Percentiles rank a stretch among this genome's conserved stretches.
Evolutionary conservation across 2,797 vertebrate genomes (phyloP).

Genomic region (Arrhamphus sclerolepis): DNA sequence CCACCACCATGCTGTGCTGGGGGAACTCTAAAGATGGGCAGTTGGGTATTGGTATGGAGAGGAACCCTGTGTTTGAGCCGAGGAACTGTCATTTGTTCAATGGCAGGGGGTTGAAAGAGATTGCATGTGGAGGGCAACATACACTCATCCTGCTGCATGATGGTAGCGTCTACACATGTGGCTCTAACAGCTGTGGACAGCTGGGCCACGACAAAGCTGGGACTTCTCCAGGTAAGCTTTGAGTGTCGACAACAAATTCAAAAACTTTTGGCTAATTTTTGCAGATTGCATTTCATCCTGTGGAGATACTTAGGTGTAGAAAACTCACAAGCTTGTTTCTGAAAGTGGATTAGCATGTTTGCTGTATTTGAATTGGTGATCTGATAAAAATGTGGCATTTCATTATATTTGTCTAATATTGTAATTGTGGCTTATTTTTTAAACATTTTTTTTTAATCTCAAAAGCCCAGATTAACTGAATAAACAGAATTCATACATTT

Average conservation of each 20-base stretch:
- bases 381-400: too few relatives aligned
- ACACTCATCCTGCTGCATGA: slow-evolving; percentile 91
- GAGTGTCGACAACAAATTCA: neutral
- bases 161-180: slow-evolving; percentile 92
- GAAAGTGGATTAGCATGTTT: too few relatives aligned
- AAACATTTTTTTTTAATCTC: too few relatives aligned
- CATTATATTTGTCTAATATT: too few relatives aligned
- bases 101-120: slow-evolving; percentile 86
- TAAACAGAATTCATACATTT: too few relatives aligned
- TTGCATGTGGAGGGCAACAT: slow-evolving; percentile 90
- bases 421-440: too few relatives aligned
- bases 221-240: slow-evolving; percentile 83
- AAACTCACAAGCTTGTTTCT: too few relatives aligned
- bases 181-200: slow-evolving; percentile 91
- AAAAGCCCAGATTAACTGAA: too few relatives aligned
- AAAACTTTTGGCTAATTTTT: slow-evolving; percentile 1
- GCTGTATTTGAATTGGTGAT: too few relatives aligned
- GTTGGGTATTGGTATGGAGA: slow-evolving; percentile 85
- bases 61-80: slow-evolving; percentile 85
- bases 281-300: neutral
- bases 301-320: neutral
- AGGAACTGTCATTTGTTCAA: slow-evolving; percentile 83
- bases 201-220: slow-evolving; percentile 89
- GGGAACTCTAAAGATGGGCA: slow-evolving; percentile 92
- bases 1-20: slow-evolving; percentile 92